A percentile compares a stretch with the other conserved stretches of the same genome.
Evolutionary conservation across 2,888 invertebrate genomes (phyloP).

Genomic region (Galeopsomyia nigrocyanea): DNA sequence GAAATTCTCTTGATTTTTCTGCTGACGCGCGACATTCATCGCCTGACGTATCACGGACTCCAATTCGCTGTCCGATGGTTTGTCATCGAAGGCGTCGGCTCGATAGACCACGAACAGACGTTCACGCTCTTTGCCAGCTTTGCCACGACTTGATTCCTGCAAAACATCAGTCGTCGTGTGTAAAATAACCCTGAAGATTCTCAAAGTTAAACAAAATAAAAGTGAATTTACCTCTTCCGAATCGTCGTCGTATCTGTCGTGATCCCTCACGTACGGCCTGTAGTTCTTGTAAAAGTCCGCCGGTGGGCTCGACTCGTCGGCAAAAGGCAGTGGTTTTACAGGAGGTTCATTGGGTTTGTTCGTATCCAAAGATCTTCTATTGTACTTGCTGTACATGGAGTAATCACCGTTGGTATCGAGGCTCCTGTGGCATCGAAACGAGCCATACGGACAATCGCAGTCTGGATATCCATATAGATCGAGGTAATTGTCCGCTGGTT

Average conservation of each 20-base stretch:
- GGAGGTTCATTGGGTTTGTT: no score
- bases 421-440: no score
- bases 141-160: no score
- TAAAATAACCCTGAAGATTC: no score
- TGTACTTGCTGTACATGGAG: no score
- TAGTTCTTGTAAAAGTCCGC: constrained; percentile 19
- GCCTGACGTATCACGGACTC: constrained; percentile 28
- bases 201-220: no score
- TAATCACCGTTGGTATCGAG: no score
- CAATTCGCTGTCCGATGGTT: constrained; percentile 13
- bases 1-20: constrained; percentile 6
- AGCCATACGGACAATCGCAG: no score
- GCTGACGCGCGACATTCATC: constrained; percentile 14
- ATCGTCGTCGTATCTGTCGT: not conserved
- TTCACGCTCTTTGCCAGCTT: not conserved
- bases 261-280: constrained; percentile 18
- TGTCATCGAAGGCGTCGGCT: constrained; percentile 17
- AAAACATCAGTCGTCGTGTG: no score
- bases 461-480: no score
- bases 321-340: not conserved
- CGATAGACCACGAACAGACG: constrained; percentile 38
- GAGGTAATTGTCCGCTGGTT: no score
- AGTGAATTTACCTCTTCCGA: constrained; percentile 13
- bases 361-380: no score
- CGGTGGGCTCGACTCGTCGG: not conserved